Evolutionary conservation across 2,797 vertebrate genomes (phyloP).

Genomic region (Odontamblyopus lacepedii): DNA sequence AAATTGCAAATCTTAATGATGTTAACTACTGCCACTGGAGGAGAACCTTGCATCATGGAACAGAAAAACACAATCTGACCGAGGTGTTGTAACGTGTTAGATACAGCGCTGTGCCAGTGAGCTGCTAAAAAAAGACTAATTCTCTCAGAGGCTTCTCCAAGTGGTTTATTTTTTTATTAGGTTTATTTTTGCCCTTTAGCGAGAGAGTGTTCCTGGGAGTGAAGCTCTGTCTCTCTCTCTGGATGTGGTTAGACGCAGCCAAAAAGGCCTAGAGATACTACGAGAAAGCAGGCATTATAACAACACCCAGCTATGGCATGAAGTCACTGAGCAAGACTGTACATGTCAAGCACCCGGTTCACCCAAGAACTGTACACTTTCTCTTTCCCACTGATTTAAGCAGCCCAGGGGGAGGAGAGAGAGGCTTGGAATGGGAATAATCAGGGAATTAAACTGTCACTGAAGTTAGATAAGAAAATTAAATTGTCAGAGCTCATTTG

Average conservation of each 20-base stretch:
- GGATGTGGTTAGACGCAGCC: conserved; percentile 38
- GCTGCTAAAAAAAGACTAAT: conserved; percentile 57
- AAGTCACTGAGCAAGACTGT: conserved; percentile 65
- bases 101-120: conserved; percentile 28
- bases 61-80: conserved; percentile 10
- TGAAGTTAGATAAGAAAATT: conserved; percentile 15
- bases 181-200: conserved; percentile 52
- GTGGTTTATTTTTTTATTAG: conserved; percentile 53
- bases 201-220: conserved; percentile 35
- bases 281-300: conserved; percentile 44
- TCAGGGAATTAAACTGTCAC: conserved; percentile 20
- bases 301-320: conserved; percentile 60
- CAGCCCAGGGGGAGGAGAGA: conserved; percentile 7
- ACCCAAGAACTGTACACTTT: conserved; percentile 22
- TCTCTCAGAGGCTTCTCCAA: conserved; percentile 55
- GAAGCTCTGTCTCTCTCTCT: conserved; percentile 20
- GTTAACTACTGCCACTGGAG: conserved; percentile 9
- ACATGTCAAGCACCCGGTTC: conserved; percentile 45
- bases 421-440: conserved; percentile 9
- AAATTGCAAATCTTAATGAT: too few relatives aligned
- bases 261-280: conserved; percentile 33
- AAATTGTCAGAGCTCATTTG: background rate
- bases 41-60: conserved; percentile 20
- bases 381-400: conserved; percentile 38
- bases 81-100: conserved; percentile 62